These are phyloP conservation scores for Barbus barbus DNA, from an alignment of 2,113 vertebrate species.

Conservation along the genomic window DNA sequence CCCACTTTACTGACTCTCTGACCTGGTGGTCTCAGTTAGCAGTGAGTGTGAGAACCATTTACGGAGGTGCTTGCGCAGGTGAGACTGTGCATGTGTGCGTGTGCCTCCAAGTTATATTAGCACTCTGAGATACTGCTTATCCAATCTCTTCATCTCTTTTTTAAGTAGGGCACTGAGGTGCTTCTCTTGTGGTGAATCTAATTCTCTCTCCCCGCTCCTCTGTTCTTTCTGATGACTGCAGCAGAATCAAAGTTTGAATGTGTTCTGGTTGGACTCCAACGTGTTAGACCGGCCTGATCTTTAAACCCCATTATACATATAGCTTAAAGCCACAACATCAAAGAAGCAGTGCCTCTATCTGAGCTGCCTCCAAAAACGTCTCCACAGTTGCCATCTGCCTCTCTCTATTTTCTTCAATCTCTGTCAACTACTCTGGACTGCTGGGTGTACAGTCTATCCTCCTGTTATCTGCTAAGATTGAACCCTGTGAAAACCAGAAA, in stretches of 20 bases:
- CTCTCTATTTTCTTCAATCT: conserved; percentile 6
- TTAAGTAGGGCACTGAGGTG: conserved; percentile 31
- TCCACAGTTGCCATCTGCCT: conserved; percentile 6
- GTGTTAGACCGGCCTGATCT: conserved; percentile 8
- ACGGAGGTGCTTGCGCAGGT: neutral
- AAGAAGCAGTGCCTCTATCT: neutral
- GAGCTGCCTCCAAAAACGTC: neutral
- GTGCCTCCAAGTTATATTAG: neutral
- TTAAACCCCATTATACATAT: conserved; percentile 9
- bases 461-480: conserved; percentile 20
- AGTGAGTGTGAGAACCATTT: neutral
- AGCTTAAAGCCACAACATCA: conserved; percentile 23
- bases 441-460: neutral
- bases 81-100: neutral
- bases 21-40: neutral
- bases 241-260: conserved; percentile 21
- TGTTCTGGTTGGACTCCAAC: neutral
- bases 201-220: neutral
- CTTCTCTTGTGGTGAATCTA: neutral
- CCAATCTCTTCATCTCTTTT: conserved; percentile 6
- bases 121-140: neutral
- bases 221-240: conserved; percentile 29
- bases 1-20: neutral
- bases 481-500: neutral
- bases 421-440: neutral